Evolutionary conservation across 2,113 vertebrate species (phyloP).

Genomic region (Oryzias curvinotus): DNA sequence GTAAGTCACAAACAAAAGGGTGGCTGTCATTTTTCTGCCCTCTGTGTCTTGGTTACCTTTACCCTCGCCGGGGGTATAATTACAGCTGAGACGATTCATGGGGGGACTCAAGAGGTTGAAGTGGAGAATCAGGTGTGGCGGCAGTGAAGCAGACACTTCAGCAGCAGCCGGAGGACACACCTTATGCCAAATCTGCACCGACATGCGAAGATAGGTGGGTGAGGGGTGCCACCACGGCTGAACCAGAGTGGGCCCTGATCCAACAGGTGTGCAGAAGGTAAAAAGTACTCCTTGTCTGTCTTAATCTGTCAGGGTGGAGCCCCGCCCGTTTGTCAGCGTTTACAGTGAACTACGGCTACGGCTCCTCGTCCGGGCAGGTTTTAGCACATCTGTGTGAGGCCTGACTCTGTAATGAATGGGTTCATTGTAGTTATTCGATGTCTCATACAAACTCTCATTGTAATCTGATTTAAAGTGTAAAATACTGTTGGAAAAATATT

Average conservation of each 20-base stretch:
- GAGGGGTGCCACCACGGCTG: constrained; percentile 10
- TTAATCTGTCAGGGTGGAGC: neutral
- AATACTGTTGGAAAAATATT: neutral
- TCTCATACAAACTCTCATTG: no score
- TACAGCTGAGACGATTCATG: constrained; percentile 53
- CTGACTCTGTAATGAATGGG: no score
- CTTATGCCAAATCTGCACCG: constrained; percentile 12
- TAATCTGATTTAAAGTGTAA: no score
- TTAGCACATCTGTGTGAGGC: no score
- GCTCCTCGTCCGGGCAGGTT: no score
- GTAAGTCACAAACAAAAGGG: constrained; percentile 6
- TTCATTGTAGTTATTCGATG: no score
- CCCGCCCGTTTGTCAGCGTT: neutral
- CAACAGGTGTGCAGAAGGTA: constrained; percentile 31
- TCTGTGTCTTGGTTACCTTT: constrained; percentile 62
- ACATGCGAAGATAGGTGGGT: constrained; percentile 9
- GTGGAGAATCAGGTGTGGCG: constrained; percentile 37
- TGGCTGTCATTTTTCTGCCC: constrained; percentile 43
- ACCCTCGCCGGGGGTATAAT: constrained; percentile 71
- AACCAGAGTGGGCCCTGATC: constrained; percentile 25
- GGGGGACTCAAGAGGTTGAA: constrained; percentile 24
- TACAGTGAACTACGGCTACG: no score
- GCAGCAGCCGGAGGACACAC: neutral
- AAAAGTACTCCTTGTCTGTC: constrained; percentile 35
- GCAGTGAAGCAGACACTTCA: constrained; percentile 1